phyloP scores from a whole-genome alignment of 2,888 invertebrate species.

The Eristalis pertinax region DNA sequence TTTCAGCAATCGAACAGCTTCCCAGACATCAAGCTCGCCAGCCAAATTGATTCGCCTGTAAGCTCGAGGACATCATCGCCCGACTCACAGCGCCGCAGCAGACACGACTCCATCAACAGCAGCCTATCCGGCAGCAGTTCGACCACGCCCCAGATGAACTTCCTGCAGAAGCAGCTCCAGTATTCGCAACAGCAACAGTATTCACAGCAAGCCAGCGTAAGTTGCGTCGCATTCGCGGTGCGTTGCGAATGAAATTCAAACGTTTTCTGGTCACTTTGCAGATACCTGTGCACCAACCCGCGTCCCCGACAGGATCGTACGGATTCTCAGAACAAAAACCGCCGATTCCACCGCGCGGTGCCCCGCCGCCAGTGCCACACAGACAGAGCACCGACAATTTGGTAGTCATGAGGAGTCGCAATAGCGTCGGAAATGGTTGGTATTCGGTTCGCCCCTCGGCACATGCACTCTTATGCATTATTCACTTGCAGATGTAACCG shows the following conservation, averaged over 20 bases:
- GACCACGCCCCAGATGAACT: slow-evolving; percentile 83
- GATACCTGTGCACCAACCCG: slow-evolving; percentile 74
- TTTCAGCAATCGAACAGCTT: slow-evolving; percentile 80
- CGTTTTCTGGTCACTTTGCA: neutral
- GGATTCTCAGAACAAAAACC: slow-evolving; percentile 82
- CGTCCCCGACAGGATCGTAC: slow-evolving; percentile 76
- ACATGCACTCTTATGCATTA: neutral
- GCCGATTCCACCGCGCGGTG: slow-evolving; percentile 84
- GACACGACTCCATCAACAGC: slow-evolving; percentile 78
- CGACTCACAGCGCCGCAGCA: slow-evolving; percentile 81
- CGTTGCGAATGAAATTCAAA: neutral
- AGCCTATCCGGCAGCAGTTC: slow-evolving; percentile 78
- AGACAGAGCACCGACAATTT: slow-evolving; percentile 80
- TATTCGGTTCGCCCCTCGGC: neutral
- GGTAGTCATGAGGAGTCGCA: slow-evolving; percentile 78
- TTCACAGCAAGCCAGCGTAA: slow-evolving; percentile 69
- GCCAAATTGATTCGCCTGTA: slow-evolving; percentile 82
- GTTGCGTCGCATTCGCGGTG: neutral
- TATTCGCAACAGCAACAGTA: slow-evolving; percentile 79
- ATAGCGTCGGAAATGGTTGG: slow-evolving; percentile 78
- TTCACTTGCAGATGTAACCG: slow-evolving; percentile 75
- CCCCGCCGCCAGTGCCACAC: slow-evolving; percentile 83
- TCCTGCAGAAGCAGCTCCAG: slow-evolving; percentile 82
- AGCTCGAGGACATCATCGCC: slow-evolving; percentile 84
- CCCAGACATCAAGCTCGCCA: slow-evolving; percentile 79